A percentile compares a stretch with the other conserved stretches of the same genome.
Conservation (phyloP, 2,113 vertebrate genomes). For the Cynocephalus volans region DNA sequence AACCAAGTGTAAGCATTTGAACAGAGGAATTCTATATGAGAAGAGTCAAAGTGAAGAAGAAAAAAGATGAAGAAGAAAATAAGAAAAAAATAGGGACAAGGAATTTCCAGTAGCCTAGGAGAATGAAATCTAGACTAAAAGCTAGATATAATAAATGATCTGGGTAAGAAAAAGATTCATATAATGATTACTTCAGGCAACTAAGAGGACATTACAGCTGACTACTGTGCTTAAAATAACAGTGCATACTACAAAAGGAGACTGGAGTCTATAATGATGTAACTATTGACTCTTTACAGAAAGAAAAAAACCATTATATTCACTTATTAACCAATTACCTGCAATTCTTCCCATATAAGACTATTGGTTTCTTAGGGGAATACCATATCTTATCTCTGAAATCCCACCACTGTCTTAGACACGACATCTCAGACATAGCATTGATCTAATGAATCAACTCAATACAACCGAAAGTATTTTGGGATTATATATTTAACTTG, state of each 20-base stretch:
- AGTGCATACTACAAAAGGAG: background rate
- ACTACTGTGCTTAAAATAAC: slow-evolving; percentile 25
- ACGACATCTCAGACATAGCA: background rate
- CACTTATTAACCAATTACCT: background rate
- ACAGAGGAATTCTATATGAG: slow-evolving; percentile 24
- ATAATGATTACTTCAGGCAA: slow-evolving; percentile 29
- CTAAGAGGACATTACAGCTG: background rate
- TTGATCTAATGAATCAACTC: slow-evolving; percentile 25
- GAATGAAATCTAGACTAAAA: slow-evolving; percentile 16
- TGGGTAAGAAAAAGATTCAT: slow-evolving; percentile 29
- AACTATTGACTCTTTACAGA: background rate
- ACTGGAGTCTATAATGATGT: slow-evolving; percentile 13
- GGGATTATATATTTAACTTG: slow-evolving; percentile 34
- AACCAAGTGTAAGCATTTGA: slow-evolving; percentile 61
- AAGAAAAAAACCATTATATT: slow-evolving; percentile 28
- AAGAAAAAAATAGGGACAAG: slow-evolving; percentile 23
- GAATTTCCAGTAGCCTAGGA: background rate
- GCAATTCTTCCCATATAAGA: background rate
- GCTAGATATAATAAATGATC: slow-evolving; percentile 25
- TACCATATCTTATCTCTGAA: slow-evolving; percentile 29
- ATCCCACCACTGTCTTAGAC: slow-evolving; percentile 18
- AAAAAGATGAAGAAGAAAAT: background rate
- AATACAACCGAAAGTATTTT: background rate
- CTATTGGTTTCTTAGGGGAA: slow-evolving; percentile 12
- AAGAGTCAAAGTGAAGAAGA: slow-evolving; percentile 7